Evolutionary conservation across 2,888 invertebrate genomes (phyloP).

Genomic region (Microctonus brassicae): DNA sequence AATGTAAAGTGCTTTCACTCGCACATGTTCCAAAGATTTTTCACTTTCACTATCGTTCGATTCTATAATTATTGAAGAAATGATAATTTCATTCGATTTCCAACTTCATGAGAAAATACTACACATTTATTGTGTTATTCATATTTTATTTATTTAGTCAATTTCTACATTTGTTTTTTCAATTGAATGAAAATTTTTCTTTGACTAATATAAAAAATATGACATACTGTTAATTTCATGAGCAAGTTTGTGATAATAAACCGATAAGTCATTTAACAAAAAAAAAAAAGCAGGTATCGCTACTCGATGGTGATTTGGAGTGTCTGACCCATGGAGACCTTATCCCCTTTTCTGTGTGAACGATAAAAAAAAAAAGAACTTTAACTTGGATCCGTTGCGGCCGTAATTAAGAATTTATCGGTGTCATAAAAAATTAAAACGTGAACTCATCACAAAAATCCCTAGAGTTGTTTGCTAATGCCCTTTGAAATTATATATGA

Average conservation of each 20-base stretch:
- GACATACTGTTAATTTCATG: constrained; percentile 22
- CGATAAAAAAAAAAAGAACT: not conserved
- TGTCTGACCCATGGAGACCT: constrained; percentile 18
- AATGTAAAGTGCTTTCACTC: not conserved
- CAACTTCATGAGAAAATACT: too few species aligned
- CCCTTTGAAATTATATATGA: too few species aligned
- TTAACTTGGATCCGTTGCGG: not conserved
- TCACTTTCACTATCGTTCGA: not conserved
- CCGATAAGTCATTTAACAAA: constrained; percentile 22
- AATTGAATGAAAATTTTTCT: not conserved
- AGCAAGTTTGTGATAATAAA: constrained; percentile 20
- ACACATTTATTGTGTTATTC: too few species aligned
- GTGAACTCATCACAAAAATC: not conserved
- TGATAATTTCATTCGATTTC: not conserved
- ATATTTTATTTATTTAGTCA: not conserved
- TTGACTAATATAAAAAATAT: not conserved
- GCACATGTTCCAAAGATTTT: not conserved
- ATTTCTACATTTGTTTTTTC: not conserved
- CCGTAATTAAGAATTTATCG: not conserved
- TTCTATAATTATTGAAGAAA: not conserved
- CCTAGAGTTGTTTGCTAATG: not conserved
- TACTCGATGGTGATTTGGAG: not conserved
- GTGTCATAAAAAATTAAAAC: not conserved
- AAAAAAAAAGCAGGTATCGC: constrained; percentile 11
- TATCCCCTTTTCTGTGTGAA: not conserved